A percentile compares a stretch with the other conserved stretches of the same genome.
These are phyloP conservation scores for Melanostoma mellinum DNA, from an alignment of 2,888 invertebrate genomes.

Conservation along the genomic window DNA sequence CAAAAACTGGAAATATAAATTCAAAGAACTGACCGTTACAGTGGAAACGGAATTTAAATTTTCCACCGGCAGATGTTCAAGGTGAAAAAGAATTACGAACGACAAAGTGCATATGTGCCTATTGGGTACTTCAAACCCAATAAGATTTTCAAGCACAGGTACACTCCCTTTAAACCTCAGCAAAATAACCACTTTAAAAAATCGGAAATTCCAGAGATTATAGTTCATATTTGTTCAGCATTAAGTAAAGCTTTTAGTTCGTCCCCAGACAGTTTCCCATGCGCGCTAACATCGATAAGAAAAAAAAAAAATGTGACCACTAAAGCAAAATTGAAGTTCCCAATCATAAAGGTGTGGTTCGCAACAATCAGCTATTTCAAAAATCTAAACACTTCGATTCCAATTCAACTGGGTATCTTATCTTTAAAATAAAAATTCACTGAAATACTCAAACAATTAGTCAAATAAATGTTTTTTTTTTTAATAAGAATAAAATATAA, in stretches of 20 bases:
- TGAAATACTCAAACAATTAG: not conserved
- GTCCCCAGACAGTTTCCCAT: conserved; percentile 19
- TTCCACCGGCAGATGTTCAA: not conserved
- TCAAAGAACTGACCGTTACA: not conserved
- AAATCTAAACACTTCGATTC: not conserved
- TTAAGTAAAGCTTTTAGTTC: conserved; percentile 46
- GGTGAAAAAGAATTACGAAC: not conserved
- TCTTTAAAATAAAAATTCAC: not conserved
- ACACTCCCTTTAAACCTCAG: not conserved
- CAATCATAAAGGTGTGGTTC: conserved; percentile 69
- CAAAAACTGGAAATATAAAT: not conserved
- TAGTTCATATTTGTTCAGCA: conserved; percentile 62
- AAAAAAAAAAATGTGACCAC: conserved; percentile 54
- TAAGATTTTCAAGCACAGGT: not conserved
- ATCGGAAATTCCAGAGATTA: conserved; percentile 56
- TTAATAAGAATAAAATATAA: conserved; percentile 10
- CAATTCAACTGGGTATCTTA: not conserved
- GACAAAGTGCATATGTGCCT: not conserved
- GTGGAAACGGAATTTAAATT: not conserved
- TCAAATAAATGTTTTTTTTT: not conserved
- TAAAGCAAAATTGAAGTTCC: conserved; percentile 33
- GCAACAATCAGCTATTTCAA: conserved; percentile 20
- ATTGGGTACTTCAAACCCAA: conserved; percentile 3
- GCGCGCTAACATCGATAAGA: conserved; percentile 58
- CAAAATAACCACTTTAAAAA: conserved; percentile 11